Base-by-base conservation (phyloP, 2,113 vertebrate species). In the Boleophthalmus pectinirostris region DNA sequence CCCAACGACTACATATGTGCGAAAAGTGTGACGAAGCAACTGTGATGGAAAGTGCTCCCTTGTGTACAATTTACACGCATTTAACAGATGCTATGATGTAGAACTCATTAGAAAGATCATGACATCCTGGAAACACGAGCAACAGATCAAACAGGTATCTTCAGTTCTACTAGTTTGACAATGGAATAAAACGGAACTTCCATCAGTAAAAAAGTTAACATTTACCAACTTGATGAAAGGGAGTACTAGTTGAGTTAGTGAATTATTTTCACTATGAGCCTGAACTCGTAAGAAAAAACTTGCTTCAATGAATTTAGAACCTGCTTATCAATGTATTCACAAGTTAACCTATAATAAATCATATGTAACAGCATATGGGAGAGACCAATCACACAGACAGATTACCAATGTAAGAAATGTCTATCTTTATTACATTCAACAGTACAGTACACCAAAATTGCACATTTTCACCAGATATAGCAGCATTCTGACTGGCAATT, bases 401-500 rank as follows among this genome's bases (percentile, higher is more conserved):
- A 76, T 86, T 89, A 90, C 69, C 87, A 93, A 93, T 77, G 89
- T 91, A 92, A 90, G 89, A 92, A 94, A 93, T 81, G 77, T 87
- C 75, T 85, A 91, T 70, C 83, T 92, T 92, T 91, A 92, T 91
- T 92, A 92, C 89, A 92, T 93, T 93, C 90, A 92, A 85, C 86
- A 82, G 83, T 90, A 92, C 91, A 92, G 89, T 91, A 93, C 92
- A 94, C 89, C 79, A 74, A 90, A 85, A 94, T 93, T 93, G 92
- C 92, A 94, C 91, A 91, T 90, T 89, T 89, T 92, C 91, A 93
- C 91, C 89, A 93, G 91, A 90, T 90, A 83, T 91, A 93, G 93
- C 92, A 94, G 92, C 93, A 91, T 90, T 91, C 92, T 89, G 87
- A 92, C 91, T 88, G 87, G 81, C 86, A 91, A 61, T 61, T 89